Base-by-base conservation (phyloP, 2,888 invertebrate genomes). In the Azorinus chamasolen region DNA sequence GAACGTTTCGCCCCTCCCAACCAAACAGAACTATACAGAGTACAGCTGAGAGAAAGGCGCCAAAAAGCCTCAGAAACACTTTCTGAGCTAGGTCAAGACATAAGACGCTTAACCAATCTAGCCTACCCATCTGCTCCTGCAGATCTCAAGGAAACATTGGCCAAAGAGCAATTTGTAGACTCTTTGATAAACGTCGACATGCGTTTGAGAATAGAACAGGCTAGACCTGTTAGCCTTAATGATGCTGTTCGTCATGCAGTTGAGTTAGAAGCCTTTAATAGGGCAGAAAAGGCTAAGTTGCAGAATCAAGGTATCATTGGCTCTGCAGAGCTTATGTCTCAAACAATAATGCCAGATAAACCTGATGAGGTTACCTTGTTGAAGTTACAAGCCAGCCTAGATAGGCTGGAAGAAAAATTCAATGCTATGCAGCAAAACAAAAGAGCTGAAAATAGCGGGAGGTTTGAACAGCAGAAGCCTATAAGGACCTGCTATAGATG, bases 21-120 rank as follows among this genome's bases (percentile, higher is more conserved):
- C n/a, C n/a, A n/a, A n/a, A n/a, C n/a, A n/a, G n/a, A n/a, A 22
- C 6, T 58, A 22, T 58, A 41, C n/a, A 4, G 58, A 16, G 59
- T 59, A 12, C 59, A 59, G 32, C 32, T 59, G 24, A 25, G 46
- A 6, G 46, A 59, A 45, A 18, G 59, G 3, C 43, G 46, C 16
- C 59, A 59, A 25, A 18, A 14, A 25, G 46, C 59, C 16, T 46
- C 46, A 25, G 48, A 46, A 18, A 22, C 22, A 10, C 6, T 59
- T n/a, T 24, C 59, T 20, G 59, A 59, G 25, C 48, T 59, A 8
- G 45, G 45, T 5, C 59, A 59, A n/a, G 59, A 59, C 8, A 46
- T 59, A 12, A 4, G 59, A 8, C 10, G 59, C 6, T 18, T 59
- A 27, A 59, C 45, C 10, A 59, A 59, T 27, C 25, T 59, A 3